Evolutionary conservation across 1,140 invertebrate species (phyloP), one percentile per base, ranked within the genome.

Genomic region (Mamestra configurata): DNA sequence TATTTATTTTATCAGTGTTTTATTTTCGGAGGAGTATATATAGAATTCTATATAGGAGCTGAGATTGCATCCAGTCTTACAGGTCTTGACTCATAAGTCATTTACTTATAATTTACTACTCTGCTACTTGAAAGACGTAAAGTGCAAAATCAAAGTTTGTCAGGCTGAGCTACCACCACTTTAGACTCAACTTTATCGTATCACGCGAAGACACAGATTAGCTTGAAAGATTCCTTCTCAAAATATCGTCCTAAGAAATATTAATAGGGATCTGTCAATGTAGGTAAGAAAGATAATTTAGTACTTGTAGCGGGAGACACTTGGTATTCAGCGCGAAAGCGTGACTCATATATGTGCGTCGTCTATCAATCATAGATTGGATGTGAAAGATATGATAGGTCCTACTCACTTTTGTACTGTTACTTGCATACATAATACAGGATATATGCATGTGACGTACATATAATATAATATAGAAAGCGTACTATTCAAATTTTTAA

Each of bases 101-200:
- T 83, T 81, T 85, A 61, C 59, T 66, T 82, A 85, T 85, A 83
- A 85, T 80, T 85, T 83, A 85, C 59, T 80, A 55, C 70, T 27
- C 20, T 10, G 66, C 79, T 77, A 68, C 79, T 81, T 77, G 73
- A 81, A 81, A 77, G 64, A 51, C 51, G 18, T 31, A 79, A 55
- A 43, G 53, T 49, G 66, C 13, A 20, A 49, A 43, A 18, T 49
- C 43, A 10, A 22, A 43, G 18, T 43, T 43, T 51, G 24, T 71
- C 43, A 71, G 2, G 37, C 61, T 43, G 20, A 66, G 20, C 20
- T 10, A 0, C 35, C 24, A 15, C 3, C 61, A 70, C 13, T n/a
- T 5, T 6, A 51, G 4, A 51, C 6, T 18, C 4, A 51, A 71
- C 46, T 24, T 40, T 71, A 51, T 31, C 5, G 2, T 8, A 18